A percentile compares a stretch with the other conserved stretches of the same genome.
These are phyloP conservation scores for Paracanthobrama guichenoti DNA, from an alignment of 2,113 vertebrate genomes.

Conservation along the genomic window DNA sequence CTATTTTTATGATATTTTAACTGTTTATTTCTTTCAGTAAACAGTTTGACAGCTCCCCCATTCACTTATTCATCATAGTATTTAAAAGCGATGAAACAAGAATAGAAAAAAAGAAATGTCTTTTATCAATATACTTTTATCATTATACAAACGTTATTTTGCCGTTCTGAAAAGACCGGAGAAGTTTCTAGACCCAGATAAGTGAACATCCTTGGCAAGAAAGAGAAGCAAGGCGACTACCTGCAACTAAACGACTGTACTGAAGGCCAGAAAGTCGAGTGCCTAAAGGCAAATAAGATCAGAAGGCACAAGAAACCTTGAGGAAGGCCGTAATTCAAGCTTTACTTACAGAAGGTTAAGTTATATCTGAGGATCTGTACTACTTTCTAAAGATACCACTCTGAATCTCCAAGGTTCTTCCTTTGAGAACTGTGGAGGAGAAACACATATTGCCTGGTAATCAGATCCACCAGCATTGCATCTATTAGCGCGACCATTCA, in stretches of 20 bases:
- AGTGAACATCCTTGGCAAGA: background rate
- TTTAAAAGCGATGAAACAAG: background rate
- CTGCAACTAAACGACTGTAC: background rate
- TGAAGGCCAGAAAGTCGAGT: background rate
- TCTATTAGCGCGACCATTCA: conserved; percentile 32
- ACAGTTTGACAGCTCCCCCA: background rate
- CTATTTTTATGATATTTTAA: background rate
- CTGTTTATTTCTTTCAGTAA: background rate
- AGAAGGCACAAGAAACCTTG: background rate
- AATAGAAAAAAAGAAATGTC: background rate
- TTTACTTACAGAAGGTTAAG: conserved; percentile 13
- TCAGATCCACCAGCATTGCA: conserved; percentile 1
- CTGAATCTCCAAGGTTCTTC: conserved; percentile 12
- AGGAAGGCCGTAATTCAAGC: background rate
- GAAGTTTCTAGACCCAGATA: background rate
- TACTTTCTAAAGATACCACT: conserved; percentile 9
- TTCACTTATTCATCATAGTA: no score
- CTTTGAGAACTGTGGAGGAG: background rate
- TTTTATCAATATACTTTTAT: background rate
- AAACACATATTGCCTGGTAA: conserved; percentile 28
- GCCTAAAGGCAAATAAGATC: conserved; percentile 17
- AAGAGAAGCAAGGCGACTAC: background rate
- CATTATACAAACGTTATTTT: background rate
- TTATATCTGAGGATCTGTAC: background rate
- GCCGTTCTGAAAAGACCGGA: background rate